A percentile compares a stretch with the other conserved stretches of the same genome.
Evolutionary conservation across 2,797 vertebrate genomes (phyloP).

Genomic region (Petrocephalus sullivani): DNA sequence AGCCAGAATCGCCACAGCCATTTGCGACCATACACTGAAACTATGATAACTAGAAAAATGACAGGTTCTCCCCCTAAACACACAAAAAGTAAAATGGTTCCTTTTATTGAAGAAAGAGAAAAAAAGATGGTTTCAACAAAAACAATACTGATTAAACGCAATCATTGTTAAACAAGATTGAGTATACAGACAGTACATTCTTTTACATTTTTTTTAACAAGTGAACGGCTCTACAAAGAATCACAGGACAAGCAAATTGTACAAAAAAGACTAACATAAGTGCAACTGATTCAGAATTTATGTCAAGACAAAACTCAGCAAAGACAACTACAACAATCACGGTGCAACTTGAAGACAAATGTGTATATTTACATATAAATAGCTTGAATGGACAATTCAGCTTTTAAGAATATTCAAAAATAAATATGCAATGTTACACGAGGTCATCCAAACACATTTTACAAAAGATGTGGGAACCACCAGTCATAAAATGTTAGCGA

Average conservation of each 20-base stretch:
- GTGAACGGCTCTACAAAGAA: neutral
- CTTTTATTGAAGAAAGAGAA: slow-evolving; percentile 51
- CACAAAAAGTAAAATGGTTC: slow-evolving; percentile 25
- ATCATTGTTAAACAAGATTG: slow-evolving; percentile 18
- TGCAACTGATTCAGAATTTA: slow-evolving; percentile 46
- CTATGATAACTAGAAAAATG: neutral
- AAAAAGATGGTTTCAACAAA: slow-evolving; percentile 42
- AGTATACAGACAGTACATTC: neutral
- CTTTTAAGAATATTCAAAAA: slow-evolving; percentile 42
- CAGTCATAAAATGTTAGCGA: slow-evolving; percentile 20
- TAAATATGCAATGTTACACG: slow-evolving; percentile 50
- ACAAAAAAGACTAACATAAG: slow-evolving; percentile 21
- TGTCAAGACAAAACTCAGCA: slow-evolving; percentile 30
- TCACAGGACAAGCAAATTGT: neutral
- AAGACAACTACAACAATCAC: slow-evolving; percentile 26
- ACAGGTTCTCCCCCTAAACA: neutral
- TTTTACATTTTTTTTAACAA: slow-evolving; percentile 10
- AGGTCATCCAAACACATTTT: slow-evolving; percentile 31
- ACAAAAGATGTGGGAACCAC: slow-evolving; percentile 15
- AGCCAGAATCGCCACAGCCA: neutral
- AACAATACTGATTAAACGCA: slow-evolving; percentile 33
- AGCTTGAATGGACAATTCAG: slow-evolving; percentile 31
- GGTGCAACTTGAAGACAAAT: slow-evolving; percentile 10
- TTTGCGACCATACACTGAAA: neutral
- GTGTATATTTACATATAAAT: slow-evolving; percentile 54